Evolutionary conservation across 2,888 invertebrate species (phyloP).

Genomic region (Ernsta delagoae): DNA sequence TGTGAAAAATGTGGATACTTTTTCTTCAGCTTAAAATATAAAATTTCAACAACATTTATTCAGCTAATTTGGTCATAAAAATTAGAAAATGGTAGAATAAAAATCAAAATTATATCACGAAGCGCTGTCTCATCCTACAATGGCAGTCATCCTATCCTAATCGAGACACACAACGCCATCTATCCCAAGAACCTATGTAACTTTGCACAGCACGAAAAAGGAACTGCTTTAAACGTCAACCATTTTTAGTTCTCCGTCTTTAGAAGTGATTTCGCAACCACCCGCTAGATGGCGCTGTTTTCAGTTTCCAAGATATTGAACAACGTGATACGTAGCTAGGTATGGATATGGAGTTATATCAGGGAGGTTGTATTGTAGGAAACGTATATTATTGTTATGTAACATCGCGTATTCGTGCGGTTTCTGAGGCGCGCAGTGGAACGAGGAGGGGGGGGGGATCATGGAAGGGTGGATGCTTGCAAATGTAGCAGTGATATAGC

Average conservation of each 20-base stretch:
- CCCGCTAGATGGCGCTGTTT: constrained; percentile 72
- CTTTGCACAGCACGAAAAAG: constrained; percentile 23
- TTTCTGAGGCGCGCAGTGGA: constrained; percentile 58
- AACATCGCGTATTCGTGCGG: constrained; percentile 78
- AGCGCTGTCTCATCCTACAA: too few relatives aligned
- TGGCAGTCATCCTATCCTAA: too few relatives aligned
- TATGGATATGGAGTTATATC: constrained; percentile 52
- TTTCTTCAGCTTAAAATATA: too few relatives aligned
- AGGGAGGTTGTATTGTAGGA: constrained; percentile 68
- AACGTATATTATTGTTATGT: constrained; percentile 82
- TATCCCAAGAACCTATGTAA: constrained; percentile 41
- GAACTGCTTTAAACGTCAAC: constrained; percentile 44
- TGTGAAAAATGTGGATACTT: not conserved
- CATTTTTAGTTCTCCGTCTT: constrained; percentile 35
- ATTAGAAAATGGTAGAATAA: too few relatives aligned
- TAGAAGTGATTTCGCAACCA: constrained; percentile 56
- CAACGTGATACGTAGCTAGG: constrained; percentile 61
- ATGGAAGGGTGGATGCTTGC: constrained; percentile 69
- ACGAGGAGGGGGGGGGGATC: constrained; percentile 64
- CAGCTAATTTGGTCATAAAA: too few relatives aligned
- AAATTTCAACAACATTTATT: too few relatives aligned
- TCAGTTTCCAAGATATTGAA: constrained; percentile 69
- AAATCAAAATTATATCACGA: too few relatives aligned
- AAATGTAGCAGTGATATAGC: constrained; percentile 71
- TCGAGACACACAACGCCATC: constrained; percentile 59